Conservation (phyloP, 1,140 invertebrate species). For the Aphidius gifuensis region DNA sequence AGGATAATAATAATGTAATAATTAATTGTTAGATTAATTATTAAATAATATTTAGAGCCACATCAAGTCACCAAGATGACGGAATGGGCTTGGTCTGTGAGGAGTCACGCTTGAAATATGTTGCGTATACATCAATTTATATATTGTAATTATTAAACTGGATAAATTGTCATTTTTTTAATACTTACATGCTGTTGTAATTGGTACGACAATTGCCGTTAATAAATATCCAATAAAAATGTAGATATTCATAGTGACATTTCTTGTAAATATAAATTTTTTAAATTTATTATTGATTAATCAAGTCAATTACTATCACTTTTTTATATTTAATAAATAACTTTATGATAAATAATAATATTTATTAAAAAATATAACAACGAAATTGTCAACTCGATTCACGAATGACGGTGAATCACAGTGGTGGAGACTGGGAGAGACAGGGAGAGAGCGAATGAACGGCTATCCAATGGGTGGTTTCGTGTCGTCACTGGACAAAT, state of each 20-base stretch:
- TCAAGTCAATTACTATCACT: too few species aligned
- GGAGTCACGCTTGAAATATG: conserved; percentile 31
- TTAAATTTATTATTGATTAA: not conserved
- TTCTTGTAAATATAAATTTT: not conserved
- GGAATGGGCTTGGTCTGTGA: conserved; percentile 42
- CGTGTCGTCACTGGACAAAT: too few species aligned
- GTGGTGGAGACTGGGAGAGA: too few species aligned
- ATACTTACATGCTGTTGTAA: conserved; percentile 42
- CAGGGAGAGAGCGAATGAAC: too few species aligned
- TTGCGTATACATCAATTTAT: not conserved
- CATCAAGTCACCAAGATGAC: conserved; percentile 43
- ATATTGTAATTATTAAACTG: not conserved
- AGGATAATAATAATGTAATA: not conserved
- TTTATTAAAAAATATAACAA: too few species aligned
- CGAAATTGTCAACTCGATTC: not conserved
- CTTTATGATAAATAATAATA: too few species aligned
- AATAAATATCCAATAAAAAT: conserved; percentile 33
- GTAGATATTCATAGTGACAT: conserved; percentile 42
- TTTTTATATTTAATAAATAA: too few species aligned
- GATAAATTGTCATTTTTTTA: not conserved
- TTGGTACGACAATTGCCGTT: conserved; percentile 27
- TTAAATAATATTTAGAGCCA: not conserved
- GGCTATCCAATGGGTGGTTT: too few species aligned
- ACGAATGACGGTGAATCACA: not conserved
- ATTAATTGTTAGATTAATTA: conserved; percentile 8